phyloP scores from a whole-genome alignment of 2,797 vertebrate species.

The Hemibagrus guttatus region DNA sequence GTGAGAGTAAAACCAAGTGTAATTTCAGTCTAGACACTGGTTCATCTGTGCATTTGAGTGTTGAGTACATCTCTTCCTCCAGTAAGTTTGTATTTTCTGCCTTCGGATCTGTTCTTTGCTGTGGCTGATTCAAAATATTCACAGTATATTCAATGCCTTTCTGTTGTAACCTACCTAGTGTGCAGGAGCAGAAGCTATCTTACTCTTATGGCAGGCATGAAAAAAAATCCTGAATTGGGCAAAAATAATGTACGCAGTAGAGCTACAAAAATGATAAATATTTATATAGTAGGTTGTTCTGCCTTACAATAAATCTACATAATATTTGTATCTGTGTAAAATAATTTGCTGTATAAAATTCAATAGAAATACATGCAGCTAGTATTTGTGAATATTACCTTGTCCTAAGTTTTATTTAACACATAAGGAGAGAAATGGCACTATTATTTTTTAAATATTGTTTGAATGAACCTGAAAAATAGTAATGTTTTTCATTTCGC shows the following conservation, averaged over 20 bases:
- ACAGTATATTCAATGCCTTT: background rate
- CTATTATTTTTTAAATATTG: background rate
- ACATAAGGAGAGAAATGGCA: background rate
- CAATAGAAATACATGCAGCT: too few species aligned
- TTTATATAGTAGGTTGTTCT: background rate
- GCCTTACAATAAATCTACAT: background rate
- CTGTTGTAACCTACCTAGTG: background rate
- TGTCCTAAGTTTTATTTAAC: background rate
- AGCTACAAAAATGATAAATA: background rate
- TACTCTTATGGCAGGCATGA: background rate
- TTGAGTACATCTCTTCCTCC: background rate
- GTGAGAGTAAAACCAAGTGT: background rate
- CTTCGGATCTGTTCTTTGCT: background rate
- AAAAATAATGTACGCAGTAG: background rate
- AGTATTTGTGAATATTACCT: too few species aligned
- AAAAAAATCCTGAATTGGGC: background rate
- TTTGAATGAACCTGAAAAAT: background rate
- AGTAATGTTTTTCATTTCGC: background rate
- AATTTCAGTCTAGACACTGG: background rate
- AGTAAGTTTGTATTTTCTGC: background rate
- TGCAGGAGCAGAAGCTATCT: background rate
- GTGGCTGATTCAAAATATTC: background rate
- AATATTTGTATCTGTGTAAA: background rate
- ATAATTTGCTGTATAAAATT: background rate
- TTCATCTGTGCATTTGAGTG: background rate